A percentile compares a stretch with the other conserved stretches of the same genome.
Conservation (phyloP, 2,888 invertebrate species). For the Tetranychus piercei region DNA sequence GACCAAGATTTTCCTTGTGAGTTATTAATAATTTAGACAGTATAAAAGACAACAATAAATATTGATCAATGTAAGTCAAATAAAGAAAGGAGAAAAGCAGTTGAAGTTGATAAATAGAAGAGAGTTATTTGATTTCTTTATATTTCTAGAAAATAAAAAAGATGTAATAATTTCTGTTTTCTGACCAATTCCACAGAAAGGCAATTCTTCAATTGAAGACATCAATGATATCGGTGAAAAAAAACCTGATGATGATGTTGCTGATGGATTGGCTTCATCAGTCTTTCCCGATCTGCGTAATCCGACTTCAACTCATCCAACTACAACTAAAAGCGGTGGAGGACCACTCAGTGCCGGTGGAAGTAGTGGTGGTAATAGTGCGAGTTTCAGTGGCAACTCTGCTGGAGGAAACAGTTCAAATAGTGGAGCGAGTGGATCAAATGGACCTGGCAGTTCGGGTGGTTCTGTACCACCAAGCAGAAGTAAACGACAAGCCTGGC, state of each 20-base stretch:
- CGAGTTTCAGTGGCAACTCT: background rate
- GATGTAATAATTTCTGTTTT: background rate
- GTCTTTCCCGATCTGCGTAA: background rate
- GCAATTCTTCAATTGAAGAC: slow-evolving; percentile 9
- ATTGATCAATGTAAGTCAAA: no score
- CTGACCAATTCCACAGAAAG: background rate
- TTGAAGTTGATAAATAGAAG: no score
- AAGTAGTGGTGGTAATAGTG: background rate
- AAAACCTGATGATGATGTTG: background rate
- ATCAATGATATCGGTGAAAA: slow-evolving; percentile 8
- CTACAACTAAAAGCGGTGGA: background rate
- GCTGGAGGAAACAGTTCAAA: background rate
- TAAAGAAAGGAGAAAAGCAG: no score
- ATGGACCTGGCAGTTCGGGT: background rate
- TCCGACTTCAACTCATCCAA: background rate
- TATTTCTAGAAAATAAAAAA: background rate
- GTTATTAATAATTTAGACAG: no score
- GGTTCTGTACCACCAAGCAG: background rate
- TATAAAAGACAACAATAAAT: no score
- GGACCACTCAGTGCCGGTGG: background rate
- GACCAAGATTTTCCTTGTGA: no score
- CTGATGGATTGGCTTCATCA: background rate
- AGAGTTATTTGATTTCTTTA: no score
- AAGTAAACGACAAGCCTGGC: slow-evolving; percentile 2
- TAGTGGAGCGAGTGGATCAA: background rate